Base-by-base conservation (phyloP, 2,797 vertebrate genomes). In the Trichosurus vulpecula region DNA sequence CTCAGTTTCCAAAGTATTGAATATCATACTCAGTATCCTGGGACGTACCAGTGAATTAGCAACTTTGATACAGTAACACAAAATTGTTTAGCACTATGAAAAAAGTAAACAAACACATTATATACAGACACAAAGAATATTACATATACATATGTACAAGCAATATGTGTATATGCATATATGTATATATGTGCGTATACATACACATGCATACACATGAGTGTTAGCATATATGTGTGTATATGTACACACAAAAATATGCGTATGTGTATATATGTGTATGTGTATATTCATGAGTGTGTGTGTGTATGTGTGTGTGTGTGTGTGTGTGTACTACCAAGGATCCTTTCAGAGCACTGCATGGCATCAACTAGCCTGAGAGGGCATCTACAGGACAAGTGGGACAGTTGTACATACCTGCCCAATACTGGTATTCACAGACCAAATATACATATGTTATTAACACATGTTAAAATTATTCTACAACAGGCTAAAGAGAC, bases 401-500 rank as follows among this genome's bases (percentile, higher is more conserved):
- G 35, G 16, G 12, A 22, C n/a, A 74, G 19, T 10, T 25, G 1
- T 81, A 9, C 19, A 25, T 47, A 81, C 81, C 19, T 81, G 2
- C 19, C 61, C 66, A 81, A 47, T 41, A 8, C 8, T 47, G 66
- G 6, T 12, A 22, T 74, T 74, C n/a, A 22, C 13, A 41, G n/a
- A 4, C n/a, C n/a, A 81, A 41, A 81, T 25, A 81, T 47, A 31
- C 61, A 74, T 61, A 35, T 35, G 3, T 31, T 66, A 90, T 10
- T 90, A 31, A 90, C 0, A 31, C 16, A 53, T 31, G 27, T 31
- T 51, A 30, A 53, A 51, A 29, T 55, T 92, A 54, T 41, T 94
- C 41, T 52, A 54, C 30, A 66, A 30, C 87, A 52, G 2, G 91
- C 90, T 92, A 61, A 96, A 96, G 90, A 96, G 91, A 35, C 92